Percentiles rank a stretch among this genome's conserved stretches.
Conservation (phyloP, 2,888 invertebrate species). For the Heliconius erato region DNA sequence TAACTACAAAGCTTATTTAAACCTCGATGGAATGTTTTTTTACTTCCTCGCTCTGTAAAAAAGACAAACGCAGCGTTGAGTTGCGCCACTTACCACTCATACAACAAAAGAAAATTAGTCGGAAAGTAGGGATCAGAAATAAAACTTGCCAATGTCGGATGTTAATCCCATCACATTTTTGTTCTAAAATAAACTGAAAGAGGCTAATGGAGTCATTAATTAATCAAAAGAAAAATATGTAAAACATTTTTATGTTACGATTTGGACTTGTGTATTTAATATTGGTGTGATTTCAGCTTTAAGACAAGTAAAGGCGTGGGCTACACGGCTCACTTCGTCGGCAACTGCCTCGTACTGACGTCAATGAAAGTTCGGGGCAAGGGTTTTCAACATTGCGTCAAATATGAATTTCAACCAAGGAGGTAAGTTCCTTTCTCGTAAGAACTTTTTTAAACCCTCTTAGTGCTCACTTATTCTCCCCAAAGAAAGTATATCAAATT, state of each 20-base stretch:
- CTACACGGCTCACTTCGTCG: slow-evolving; percentile 99
- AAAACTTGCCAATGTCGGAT: background rate
- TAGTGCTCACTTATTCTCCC: no score
- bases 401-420: slow-evolving; percentile 99
- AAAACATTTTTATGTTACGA: background rate
- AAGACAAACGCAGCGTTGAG: background rate
- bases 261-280: background rate
- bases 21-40: background rate
- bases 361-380: slow-evolving; percentile 99
- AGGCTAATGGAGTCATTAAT: background rate
- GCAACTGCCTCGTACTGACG: slow-evolving; percentile 98
- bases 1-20: background rate
- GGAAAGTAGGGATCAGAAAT: background rate
- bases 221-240: background rate
- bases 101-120: background rate
- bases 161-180: background rate
- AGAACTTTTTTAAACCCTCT: no score
- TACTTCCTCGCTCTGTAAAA: background rate
- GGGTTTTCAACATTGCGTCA: slow-evolving; percentile 99
- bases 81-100: no score
- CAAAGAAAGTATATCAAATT: no score
- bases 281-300: slow-evolving; percentile 88
- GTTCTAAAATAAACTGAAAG: background rate
- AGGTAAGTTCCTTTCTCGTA: slow-evolving; percentile 71
- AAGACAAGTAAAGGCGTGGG: slow-evolving; percentile 99